Evolutionary conservation across 2,888 invertebrate species (phyloP), one percentile per base, ranked within the genome.

Genomic region (Drosophila leonis): DNA sequence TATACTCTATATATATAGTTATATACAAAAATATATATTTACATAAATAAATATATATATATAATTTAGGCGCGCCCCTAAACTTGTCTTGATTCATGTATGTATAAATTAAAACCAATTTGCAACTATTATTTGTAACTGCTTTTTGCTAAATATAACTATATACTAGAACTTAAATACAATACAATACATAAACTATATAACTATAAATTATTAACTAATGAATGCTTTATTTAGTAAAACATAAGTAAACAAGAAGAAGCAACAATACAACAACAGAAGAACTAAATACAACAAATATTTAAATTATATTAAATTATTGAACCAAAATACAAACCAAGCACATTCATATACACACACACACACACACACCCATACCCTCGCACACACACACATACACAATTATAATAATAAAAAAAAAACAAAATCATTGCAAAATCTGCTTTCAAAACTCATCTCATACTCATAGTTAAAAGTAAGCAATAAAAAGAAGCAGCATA

Each of bases 401-500:
- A 37, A 49, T 66, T 65, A 72, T 51, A 72, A 39, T 37, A 64
- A 80, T 51, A 65, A 72, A 62, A 63, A 68, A 44, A 65, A 46
- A 56, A 52, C 66, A 65, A 78, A 86, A 65, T 81, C 81, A 75
- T 83, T 85, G 87, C 81, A 83, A 80, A 87, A 88, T 85, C 85
- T 83, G 86, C 90, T 82, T 87, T 82, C 86, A 85, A 75, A 83
- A 88, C 88, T 84, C 84, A 84, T 84, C 88, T 84, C 84, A 84
- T 84, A 84, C 77, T 85, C 84, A 84, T 84, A 84, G 86, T 81
- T 84, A 84, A 79, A 85, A 73, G 57, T 88, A 83, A 88, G 88
- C 70, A 57, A 79, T 70, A 65, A 31, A 49, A 65, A 49, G 65
- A 42, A 68, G 63, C 61, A 60, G 39, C 60, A 29, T 51, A 48